Percentiles rank a stretch among this genome's conserved stretches.
Conservation (phyloP, 2,888 invertebrate genomes). For the Ectemnius cavifrons region DNA sequence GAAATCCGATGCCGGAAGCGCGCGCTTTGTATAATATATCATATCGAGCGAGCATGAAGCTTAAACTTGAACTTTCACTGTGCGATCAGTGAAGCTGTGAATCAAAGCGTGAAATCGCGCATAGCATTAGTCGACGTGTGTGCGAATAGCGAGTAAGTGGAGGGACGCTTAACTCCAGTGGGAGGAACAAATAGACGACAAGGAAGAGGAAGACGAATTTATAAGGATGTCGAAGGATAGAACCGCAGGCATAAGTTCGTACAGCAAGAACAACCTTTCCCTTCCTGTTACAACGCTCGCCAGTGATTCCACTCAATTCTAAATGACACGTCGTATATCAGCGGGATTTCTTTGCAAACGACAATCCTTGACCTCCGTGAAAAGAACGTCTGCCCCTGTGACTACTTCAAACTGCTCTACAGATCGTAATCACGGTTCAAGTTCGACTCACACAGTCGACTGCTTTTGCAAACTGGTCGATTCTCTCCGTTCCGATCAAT, state of each 20-base stretch:
- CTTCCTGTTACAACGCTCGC: neutral
- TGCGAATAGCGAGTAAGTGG: too few relatives aligned
- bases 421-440: conserved; percentile 9
- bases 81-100: conserved; percentile 7
- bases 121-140: neutral
- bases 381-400: conserved; percentile 16
- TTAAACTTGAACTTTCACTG: conserved; percentile 30
- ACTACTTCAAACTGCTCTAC: conserved; percentile 30
- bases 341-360: conserved; percentile 4
- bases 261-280: conserved; percentile 23
- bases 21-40: too few relatives aligned
- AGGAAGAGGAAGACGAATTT: conserved; percentile 1
- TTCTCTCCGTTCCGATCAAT: too few relatives aligned
- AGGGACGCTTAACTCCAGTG: too few relatives aligned
- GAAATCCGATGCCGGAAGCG: too few relatives aligned
- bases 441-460: neutral
- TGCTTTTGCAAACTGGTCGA: too few relatives aligned
- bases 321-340: neutral
- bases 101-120: conserved; percentile 20
- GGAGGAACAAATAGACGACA: too few relatives aligned
- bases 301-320: conserved; percentile 8
- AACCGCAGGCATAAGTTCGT: neutral
- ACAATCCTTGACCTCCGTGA: conserved; percentile 24
- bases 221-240: conserved; percentile 23
- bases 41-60: too few relatives aligned